A percentile compares a stretch with the other conserved stretches of the same genome.
Evolutionary conservation across 1,140 invertebrate species (phyloP).

Genomic region (Drosophila lowei): DNA sequence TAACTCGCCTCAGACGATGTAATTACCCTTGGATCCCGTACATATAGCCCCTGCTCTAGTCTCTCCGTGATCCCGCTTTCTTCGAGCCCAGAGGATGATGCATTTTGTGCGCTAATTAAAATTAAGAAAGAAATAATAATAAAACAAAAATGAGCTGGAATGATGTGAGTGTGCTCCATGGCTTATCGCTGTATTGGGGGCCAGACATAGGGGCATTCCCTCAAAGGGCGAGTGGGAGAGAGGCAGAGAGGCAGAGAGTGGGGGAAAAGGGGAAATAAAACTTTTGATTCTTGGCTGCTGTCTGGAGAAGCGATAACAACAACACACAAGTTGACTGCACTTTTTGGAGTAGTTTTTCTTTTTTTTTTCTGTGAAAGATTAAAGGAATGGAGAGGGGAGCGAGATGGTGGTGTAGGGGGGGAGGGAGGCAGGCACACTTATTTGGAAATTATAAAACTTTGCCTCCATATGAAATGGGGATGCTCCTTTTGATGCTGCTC

Average conservation of each 20-base stretch:
- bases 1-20: conserved; percentile 53
- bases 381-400: not conserved
- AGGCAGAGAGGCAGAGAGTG: conserved; percentile 1
- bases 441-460: conserved; percentile 66
- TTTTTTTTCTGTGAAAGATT: conserved; percentile 1
- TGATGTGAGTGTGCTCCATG: conserved; percentile 40
- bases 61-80: conserved; percentile 9
- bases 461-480: too few species aligned
- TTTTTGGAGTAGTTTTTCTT: conserved; percentile 18
- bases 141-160: conserved; percentile 43
- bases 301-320: conserved; percentile 61
- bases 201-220: not conserved
- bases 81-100: conserved; percentile 1
- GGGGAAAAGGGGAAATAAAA: conserved; percentile 28
- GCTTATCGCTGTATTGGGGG: conserved; percentile 17
- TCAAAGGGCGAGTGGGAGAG: too few species aligned
- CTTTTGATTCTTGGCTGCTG: conserved; percentile 58
- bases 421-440: conserved; percentile 42
- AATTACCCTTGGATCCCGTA: not conserved
- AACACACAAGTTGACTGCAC: conserved; percentile 62
- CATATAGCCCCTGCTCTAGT: not conserved
- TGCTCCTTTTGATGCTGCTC: too few species aligned
- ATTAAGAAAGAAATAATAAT: conserved; percentile 52
- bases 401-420: conserved; percentile 6
- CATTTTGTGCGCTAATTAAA: conserved; percentile 71